A percentile compares a stretch with the other conserved stretches of the same genome.
Evolutionary conservation across 2,888 invertebrate species (phyloP).

Genomic region (Caenorhabditis panamensis): DNA sequence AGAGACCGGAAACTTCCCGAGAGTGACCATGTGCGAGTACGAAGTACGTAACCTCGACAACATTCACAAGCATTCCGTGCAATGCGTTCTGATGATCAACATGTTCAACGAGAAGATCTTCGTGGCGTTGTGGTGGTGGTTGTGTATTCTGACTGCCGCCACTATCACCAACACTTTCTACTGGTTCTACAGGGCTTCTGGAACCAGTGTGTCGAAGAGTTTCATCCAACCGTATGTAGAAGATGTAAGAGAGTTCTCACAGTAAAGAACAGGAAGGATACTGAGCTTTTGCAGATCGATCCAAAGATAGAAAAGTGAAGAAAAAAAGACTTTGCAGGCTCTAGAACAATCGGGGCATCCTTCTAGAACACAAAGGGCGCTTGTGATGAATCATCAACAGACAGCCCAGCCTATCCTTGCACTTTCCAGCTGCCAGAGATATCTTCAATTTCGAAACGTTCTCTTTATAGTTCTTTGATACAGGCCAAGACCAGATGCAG

Average conservation of each 20-base stretch:
- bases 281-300: slow-evolving; percentile 43
- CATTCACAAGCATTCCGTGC: slow-evolving; percentile 80
- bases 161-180: slow-evolving; percentile 65
- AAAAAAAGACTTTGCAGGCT: too few species aligned
- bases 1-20: slow-evolving; percentile 79
- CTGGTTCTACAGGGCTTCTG: slow-evolving; percentile 71
- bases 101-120: slow-evolving; percentile 80
- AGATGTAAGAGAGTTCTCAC: slow-evolving; percentile 59
- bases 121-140: slow-evolving; percentile 81
- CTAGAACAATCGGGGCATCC: too few species aligned
- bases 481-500: too few species aligned
- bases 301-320: slow-evolving; percentile 62
- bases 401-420: too few species aligned
- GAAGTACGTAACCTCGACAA: slow-evolving; percentile 80
- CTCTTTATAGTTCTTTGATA: too few species aligned
- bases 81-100: slow-evolving; percentile 81
- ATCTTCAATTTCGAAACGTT: too few species aligned
- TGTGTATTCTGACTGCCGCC: slow-evolving; percentile 72
- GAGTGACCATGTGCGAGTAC: slow-evolving; percentile 81
- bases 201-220: slow-evolving; percentile 50
- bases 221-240: slow-evolving; percentile 71
- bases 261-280: neutral
- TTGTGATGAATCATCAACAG: too few species aligned
- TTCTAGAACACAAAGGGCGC: too few species aligned
- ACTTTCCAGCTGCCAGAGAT: too few species aligned